A percentile compares a stretch with the other conserved stretches of the same genome.
phyloP scores from a whole-genome alignment of 2,113 vertebrate species.

The Neotoma lepida region DNA sequence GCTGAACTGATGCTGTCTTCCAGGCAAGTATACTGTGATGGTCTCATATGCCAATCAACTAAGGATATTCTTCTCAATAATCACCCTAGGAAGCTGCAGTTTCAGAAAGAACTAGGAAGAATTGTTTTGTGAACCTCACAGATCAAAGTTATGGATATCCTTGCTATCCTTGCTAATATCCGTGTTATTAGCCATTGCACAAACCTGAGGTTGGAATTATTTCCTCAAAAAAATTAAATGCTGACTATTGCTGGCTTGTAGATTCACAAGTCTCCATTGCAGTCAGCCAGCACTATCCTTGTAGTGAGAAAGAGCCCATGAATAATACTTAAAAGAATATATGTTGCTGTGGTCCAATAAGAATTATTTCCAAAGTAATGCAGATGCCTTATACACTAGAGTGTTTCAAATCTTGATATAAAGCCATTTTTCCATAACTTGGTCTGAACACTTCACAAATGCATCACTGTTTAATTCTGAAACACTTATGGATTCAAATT shows the following conservation, averaged over 20 bases:
- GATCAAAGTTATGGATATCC: neutral
- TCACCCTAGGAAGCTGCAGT: neutral
- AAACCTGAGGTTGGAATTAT: neutral
- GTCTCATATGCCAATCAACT: neutral
- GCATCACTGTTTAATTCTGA: neutral
- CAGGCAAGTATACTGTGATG: neutral
- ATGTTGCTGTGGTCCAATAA: neutral
- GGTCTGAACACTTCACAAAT: neutral
- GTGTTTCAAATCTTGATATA: neutral
- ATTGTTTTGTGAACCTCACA: neutral
- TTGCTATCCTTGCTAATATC: too few relatives aligned
- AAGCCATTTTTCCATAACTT: neutral
- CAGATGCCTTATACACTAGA: neutral
- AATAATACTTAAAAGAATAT: conserved; percentile 1
- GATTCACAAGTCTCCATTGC: neutral
- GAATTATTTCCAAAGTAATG: neutral
- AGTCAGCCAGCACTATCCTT: neutral
- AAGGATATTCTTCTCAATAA: neutral
- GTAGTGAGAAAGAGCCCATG: neutral
- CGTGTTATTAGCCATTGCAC: neutral
- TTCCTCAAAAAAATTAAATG: neutral
- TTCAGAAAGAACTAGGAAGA: neutral
- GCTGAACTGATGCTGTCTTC: neutral
- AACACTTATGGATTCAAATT: neutral
- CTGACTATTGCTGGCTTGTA: neutral